Conservation (phyloP, 2,888 invertebrate genomes). For the Eupsilia transversa region DNA sequence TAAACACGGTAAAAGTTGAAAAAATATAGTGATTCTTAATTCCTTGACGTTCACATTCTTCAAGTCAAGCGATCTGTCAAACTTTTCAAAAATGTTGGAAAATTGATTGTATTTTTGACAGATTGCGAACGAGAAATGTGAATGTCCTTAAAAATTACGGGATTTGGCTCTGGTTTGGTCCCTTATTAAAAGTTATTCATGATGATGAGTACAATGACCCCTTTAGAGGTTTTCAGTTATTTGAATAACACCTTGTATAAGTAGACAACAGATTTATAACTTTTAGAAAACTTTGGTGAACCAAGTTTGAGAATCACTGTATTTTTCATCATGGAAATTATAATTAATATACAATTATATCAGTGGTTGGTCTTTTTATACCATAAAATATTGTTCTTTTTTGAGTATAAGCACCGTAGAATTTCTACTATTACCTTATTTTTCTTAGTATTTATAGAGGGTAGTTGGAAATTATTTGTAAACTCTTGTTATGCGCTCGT, state of each 20-base stretch:
- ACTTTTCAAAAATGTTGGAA: no score
- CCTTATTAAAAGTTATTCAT: not conserved
- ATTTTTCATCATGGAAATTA: constrained; percentile 21
- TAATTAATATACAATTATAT: constrained; percentile 24
- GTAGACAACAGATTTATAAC: not conserved
- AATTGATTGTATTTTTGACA: no score
- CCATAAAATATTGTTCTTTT: not conserved
- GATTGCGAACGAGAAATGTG: no score
- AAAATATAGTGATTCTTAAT: constrained; percentile 28
- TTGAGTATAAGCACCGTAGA: not conserved
- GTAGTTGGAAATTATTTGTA: not conserved
- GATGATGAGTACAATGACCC: not conserved
- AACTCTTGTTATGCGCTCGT: not conserved
- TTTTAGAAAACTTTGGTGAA: not conserved
- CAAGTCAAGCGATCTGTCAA: no score
- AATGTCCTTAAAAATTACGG: no score
- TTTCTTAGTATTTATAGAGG: not conserved
- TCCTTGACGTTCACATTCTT: no score
- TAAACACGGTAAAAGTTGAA: constrained; percentile 27
- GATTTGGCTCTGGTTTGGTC: no score
- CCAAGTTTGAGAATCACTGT: constrained; percentile 18
- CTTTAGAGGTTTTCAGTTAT: not conserved
- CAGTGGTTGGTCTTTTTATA: constrained; percentile 36
- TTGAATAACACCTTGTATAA: not conserved
- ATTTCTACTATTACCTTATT: not conserved